phyloP scores from a whole-genome alignment of 2,797 vertebrate species.

The Erpetoichthys calabaricus region DNA sequence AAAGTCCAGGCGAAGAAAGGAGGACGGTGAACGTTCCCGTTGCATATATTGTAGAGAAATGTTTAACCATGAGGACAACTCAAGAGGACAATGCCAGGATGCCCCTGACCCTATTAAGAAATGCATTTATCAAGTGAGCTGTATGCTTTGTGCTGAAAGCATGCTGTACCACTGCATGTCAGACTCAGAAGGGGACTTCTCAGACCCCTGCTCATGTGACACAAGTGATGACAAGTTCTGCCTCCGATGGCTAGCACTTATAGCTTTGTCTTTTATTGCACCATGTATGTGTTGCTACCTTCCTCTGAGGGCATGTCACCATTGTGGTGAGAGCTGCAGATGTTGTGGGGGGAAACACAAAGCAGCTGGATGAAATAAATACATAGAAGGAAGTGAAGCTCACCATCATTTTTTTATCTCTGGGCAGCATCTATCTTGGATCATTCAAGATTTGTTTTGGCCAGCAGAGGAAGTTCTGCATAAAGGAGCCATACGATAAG shows the following conservation, averaged over 20 bases:
- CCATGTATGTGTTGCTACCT: conserved; percentile 99
- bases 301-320: conserved; percentile 87
- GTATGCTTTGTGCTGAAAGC: conserved; percentile 98
- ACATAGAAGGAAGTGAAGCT: conserved; percentile 48
- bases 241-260: conserved; percentile 89
- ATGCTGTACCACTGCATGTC: conserved; percentile 99
- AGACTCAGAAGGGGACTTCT: conserved; percentile 96
- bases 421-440: conserved; percentile 62
- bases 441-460: conserved; percentile 60
- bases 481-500: conserved; percentile 47
- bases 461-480: conserved; percentile 42
- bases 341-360: conserved; percentile 98
- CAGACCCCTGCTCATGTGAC: conserved; percentile 96
- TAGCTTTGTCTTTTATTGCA: conserved; percentile 86
- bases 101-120: conserved; percentile 92
- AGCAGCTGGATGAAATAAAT: conserved; percentile 76
- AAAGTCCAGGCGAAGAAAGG: conserved; percentile 78
- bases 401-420: conserved; percentile 57
- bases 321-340: conserved; percentile 86
- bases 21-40: conserved; percentile 91
- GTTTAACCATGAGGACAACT: conserved; percentile 95
- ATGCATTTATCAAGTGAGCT: conserved; percentile 98
- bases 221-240: conserved; percentile 96
- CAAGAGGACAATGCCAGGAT: conserved; percentile 89
- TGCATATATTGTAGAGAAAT: conserved; percentile 96